Base-by-base conservation (phyloP, 2,888 invertebrate species). In the Cantharis nigra region DNA sequence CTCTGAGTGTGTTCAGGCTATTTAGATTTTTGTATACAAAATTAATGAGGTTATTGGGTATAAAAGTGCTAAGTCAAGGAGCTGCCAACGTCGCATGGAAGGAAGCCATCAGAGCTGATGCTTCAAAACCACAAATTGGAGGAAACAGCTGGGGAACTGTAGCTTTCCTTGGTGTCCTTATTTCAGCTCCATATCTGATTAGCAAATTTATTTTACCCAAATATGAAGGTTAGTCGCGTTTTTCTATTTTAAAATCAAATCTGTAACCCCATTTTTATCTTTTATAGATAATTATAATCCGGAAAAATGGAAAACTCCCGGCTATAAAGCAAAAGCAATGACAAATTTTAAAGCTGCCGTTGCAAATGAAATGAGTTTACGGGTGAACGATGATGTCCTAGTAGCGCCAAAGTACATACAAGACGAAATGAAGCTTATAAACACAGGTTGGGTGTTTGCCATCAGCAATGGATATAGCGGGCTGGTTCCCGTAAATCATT, bases 131-230 rank as follows among this genome's bases (percentile, higher is more conserved):
- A 62, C 86, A 87, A 82, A 86, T 86, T 67, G 84, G 85, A 11
- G 85, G 86, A 62, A 93, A 95, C 3, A 91, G 92, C 71, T 98
- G 98, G 98, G 97, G 98, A 0, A 94, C 98, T 11, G 86, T 98
- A 3, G 91, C 97, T 83, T 98, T 98, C 90, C 91, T 98, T 84
- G 95, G 95, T 3, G 92, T 98, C 74, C 93, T 98, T 69, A 91
- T 97, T 72, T 96, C 96, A 0, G 97, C 97, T 10, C 98, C 99
- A 0, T 98, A 97, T 90, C 90, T 99, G 69, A 94, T 98, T 79
- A 95, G 96, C 90, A 95, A 93, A 87, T 91, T 97, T 87, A 88
- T 97, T 87, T 88, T 97, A 78, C 92, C 92, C 26, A 89, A 92
- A 83, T 92, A 92, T 86, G 91, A 90, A 89, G 90, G 94, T 94